Conservation (phyloP, 2,888 invertebrate species). For the Cephalotes varians region DNA sequence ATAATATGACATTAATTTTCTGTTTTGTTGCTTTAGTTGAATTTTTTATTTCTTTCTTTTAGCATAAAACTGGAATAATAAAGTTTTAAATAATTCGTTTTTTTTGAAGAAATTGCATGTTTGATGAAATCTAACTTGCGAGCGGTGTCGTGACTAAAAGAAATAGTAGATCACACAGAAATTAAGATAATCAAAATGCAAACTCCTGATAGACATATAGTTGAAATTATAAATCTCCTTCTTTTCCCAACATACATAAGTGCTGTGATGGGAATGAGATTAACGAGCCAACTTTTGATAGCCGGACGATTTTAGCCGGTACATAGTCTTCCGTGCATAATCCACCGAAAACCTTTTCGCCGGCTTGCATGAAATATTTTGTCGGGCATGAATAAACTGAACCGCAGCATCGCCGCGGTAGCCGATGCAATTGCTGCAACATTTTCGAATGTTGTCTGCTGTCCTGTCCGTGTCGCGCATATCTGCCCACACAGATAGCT, state of each 20-base stretch:
- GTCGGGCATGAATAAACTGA: constrained; percentile 78
- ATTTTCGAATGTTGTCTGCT: constrained; percentile 56
- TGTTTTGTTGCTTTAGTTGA: not conserved
- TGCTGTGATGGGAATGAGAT: not conserved
- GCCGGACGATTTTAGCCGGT: constrained; percentile 78
- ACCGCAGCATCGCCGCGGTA: constrained; percentile 61
- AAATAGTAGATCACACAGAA: not conserved
- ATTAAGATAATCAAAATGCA: constrained; percentile 43
- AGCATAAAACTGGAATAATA: constrained; percentile 19
- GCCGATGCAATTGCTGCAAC: constrained; percentile 59
- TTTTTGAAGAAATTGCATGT: constrained; percentile 36
- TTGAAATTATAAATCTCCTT: constrained; percentile 46
- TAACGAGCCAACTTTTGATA: constrained; percentile 75
- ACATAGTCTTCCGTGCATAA: constrained; percentile 77
- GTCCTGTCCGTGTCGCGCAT: not conserved
- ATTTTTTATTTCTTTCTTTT: not conserved
- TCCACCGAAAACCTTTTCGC: constrained; percentile 72
- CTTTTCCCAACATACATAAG: constrained; percentile 29
- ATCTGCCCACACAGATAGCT: constrained; percentile 10
- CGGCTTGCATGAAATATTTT: constrained; percentile 78
- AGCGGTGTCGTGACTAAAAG: constrained; percentile 32
- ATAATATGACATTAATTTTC: not conserved
- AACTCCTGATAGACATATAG: constrained; percentile 9
- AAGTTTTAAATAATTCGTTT: constrained; percentile 7
- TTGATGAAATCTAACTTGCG: constrained; percentile 38